Evolutionary conservation across 2,888 invertebrate species (phyloP).

Genomic region (Pandemis corylana): DNA sequence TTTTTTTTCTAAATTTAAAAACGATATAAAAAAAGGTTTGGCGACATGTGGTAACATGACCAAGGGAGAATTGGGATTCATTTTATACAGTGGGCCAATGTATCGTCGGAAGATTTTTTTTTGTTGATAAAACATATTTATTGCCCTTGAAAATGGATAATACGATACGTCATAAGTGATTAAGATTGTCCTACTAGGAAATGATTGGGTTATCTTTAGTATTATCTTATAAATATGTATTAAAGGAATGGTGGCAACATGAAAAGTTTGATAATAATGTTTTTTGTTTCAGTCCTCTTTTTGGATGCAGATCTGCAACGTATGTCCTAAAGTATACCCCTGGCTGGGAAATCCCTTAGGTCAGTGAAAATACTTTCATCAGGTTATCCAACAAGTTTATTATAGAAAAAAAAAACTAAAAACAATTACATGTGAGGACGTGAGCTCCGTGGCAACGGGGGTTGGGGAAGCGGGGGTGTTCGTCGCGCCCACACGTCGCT

Average conservation of each 20-base stretch:
- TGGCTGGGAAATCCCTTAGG: slow-evolving; percentile 85
- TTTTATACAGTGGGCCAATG: no score
- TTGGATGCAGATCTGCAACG: slow-evolving; percentile 77
- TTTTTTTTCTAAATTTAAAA: no score
- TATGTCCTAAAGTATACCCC: slow-evolving; percentile 82
- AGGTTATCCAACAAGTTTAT: background rate
- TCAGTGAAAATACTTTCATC: slow-evolving; percentile 41
- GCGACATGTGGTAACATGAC: no score
- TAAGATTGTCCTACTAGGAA: background rate
- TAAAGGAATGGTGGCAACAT: background rate
- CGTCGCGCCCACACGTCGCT: no score
- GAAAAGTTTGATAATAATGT: slow-evolving; percentile 10
- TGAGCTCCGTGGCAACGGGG: no score
- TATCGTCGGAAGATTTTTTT: background rate
- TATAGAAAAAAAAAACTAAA: no score
- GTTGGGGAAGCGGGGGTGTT: no score
- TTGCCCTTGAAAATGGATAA: background rate
- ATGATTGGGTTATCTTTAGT: background rate
- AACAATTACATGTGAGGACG: no score
- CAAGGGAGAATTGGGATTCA: no score
- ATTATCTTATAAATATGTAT: background rate
- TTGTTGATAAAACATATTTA: background rate
- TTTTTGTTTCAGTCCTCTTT: slow-evolving; percentile 63
- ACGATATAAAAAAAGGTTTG: no score
- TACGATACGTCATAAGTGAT: background rate